Conservation (phyloP, 2,888 invertebrate species). For the Netelia inedita region DNA sequence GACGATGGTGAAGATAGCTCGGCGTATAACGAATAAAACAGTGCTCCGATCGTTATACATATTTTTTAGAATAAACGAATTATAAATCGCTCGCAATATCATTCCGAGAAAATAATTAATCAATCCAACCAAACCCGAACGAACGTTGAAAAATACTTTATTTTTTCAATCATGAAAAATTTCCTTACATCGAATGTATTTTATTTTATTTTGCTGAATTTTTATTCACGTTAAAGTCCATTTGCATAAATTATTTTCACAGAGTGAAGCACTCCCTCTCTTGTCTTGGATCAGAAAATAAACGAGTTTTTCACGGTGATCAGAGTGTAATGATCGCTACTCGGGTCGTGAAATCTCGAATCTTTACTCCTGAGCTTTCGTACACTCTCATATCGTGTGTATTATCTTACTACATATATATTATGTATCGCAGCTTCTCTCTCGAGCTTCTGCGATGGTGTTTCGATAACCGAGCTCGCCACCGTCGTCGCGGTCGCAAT, state of each 20-base stretch:
- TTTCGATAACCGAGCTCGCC: constrained; percentile 65
- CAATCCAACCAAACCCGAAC: no score
- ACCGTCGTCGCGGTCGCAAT: constrained; percentile 57
- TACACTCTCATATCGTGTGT: neutral
- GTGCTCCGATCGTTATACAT: no score
- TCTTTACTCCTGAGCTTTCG: constrained; percentile 27
- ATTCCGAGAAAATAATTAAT: no score
- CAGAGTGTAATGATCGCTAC: constrained; percentile 41
- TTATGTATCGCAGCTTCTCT: constrained; percentile 31
- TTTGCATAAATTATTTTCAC: neutral
- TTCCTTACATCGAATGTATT: neutral
- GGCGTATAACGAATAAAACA: neutral
- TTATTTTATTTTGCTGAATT: no score
- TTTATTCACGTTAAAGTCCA: no score
- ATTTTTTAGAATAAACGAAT: no score
- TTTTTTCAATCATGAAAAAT: neutral
- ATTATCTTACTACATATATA: constrained; percentile 4
- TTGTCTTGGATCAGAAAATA: neutral
- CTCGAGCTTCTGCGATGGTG: constrained; percentile 64
- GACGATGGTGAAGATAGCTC: neutral
- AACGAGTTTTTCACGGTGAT: constrained; percentile 18
- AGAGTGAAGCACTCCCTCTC: neutral
- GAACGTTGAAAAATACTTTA: neutral
- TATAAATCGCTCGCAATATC: no score
- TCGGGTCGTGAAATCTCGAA: constrained; percentile 46